phyloP scores from a whole-genome alignment of 2,888 invertebrate genomes.

The Amphipyra berbera region DNA sequence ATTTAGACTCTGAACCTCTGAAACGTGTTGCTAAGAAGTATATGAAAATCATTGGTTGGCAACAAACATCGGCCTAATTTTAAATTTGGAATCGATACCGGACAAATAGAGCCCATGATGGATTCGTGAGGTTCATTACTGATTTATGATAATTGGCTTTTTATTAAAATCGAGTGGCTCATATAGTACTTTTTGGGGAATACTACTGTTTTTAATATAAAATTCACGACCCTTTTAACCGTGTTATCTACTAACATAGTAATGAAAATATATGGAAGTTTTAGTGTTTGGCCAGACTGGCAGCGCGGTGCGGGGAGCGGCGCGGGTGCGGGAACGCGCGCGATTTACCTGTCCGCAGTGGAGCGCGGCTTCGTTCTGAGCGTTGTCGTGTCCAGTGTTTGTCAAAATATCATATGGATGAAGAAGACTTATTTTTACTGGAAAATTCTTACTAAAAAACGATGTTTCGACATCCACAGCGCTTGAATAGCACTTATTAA shows the following conservation, averaged over 20 bases:
- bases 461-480: no score
- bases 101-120: slow-evolving; percentile 59
- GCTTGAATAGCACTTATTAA: no score
- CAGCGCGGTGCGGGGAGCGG: no score
- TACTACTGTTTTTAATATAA: slow-evolving; percentile 5
- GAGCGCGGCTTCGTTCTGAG: no score
- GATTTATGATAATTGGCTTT: slow-evolving; percentile 71
- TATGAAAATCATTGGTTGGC: slow-evolving; percentile 37
- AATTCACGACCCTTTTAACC: slow-evolving; percentile 1
- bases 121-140: slow-evolving; percentile 68
- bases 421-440: no score
- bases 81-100: slow-evolving; percentile 65
- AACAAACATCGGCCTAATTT: slow-evolving; percentile 62
- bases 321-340: no score
- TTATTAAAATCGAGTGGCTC: slow-evolving; percentile 67
- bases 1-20: slow-evolving; percentile 10
- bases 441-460: no score
- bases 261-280: slow-evolving; percentile 1
- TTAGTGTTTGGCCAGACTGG: no score
- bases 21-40: slow-evolving; percentile 27
- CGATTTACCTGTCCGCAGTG: no score
- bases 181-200: slow-evolving; percentile 33
- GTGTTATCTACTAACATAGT: no score
- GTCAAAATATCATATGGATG: no score
- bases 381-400: no score